phyloP scores from a whole-genome alignment of 2,888 invertebrate species.

The Rhaphigaster nebulosa region DNA sequence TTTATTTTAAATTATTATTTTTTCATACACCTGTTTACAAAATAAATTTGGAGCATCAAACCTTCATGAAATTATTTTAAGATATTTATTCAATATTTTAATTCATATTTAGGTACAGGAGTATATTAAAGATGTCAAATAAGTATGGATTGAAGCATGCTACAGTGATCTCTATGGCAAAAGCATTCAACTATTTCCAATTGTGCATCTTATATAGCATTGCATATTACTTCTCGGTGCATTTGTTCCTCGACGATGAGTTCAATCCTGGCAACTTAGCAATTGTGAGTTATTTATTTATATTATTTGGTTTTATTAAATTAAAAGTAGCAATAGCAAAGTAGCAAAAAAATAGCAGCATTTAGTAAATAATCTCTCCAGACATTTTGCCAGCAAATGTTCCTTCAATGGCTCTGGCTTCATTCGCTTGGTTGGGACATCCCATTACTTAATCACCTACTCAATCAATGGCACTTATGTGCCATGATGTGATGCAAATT shows the following conservation, averaged over 20 bases:
- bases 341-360: no score
- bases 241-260: constrained; percentile 67
- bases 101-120: neutral
- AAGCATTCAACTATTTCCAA: constrained; percentile 68
- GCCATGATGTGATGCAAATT: no score
- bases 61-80: no score
- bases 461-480: no score
- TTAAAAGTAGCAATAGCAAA: no score
- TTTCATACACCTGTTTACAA: neutral
- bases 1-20: no score
- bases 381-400: no score
- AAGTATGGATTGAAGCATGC: constrained; percentile 66
- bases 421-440: no score
- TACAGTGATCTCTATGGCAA: constrained; percentile 63
- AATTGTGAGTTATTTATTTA: constrained; percentile 64
- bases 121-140: constrained; percentile 64
- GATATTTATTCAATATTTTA: neutral
- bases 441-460: no score
- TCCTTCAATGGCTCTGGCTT: no score
- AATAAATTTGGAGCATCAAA: neutral
- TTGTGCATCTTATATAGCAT: constrained; percentile 70
- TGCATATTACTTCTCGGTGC: constrained; percentile 71
- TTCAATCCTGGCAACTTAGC: constrained; percentile 67
- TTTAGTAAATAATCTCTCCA: no score
- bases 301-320: neutral